Evolutionary conservation across 2,113 vertebrate species (phyloP).

Genomic region (Ailuropoda melanoleuca): DNA sequence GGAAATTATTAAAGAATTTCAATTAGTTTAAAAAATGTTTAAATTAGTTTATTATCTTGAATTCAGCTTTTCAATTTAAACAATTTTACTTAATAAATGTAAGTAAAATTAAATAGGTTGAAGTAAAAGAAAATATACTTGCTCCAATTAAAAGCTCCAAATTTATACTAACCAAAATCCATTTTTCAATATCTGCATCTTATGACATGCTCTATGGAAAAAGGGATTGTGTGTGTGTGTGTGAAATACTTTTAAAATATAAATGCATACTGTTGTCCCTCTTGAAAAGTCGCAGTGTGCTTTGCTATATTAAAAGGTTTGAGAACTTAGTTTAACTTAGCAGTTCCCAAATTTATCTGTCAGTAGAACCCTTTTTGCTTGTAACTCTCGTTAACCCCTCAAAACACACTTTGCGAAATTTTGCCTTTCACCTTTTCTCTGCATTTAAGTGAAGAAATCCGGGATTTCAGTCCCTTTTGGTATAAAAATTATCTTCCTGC

Average conservation of each 20-base stretch:
- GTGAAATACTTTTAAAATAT: neutral
- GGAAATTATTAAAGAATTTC: conserved; percentile 21
- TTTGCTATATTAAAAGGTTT: neutral
- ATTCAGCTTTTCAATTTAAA: conserved; percentile 21
- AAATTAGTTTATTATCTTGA: conserved; percentile 15
- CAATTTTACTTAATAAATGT: neutral
- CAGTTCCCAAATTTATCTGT: neutral
- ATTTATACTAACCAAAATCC: neutral
- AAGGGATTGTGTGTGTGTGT: neutral
- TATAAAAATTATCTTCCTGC: conserved; percentile 32
- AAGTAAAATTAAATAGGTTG: neutral
- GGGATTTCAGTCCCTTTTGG: neutral
- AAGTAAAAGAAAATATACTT: neutral
- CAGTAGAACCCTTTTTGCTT: neutral
- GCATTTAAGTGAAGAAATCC: conserved; percentile 40
- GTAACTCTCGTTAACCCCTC: neutral
- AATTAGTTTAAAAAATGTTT: neutral
- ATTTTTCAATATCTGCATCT: neutral
- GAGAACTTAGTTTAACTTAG: neutral
- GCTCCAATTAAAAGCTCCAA: neutral
- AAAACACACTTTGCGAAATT: conserved; percentile 5
- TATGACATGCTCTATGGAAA: neutral
- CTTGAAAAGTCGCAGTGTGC: neutral
- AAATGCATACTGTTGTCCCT: neutral
- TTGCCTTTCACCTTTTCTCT: neutral